Base-by-base conservation (phyloP, 2,888 invertebrate genomes). In the Parapristionchus giblindavisi region DNA sequence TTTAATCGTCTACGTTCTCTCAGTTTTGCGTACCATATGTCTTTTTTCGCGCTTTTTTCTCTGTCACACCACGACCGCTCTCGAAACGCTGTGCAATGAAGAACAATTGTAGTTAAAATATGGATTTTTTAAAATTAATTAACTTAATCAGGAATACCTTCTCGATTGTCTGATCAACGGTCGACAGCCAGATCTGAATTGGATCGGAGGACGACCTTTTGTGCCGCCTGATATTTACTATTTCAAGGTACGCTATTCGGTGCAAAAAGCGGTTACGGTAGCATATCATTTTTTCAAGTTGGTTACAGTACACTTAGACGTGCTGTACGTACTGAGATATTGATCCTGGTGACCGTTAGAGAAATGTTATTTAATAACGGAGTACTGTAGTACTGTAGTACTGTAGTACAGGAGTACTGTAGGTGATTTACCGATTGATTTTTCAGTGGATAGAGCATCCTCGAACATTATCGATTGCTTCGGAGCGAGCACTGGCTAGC, bases 171-270 rank as follows among this genome's bases (percentile, higher is more conserved):
- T 88, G 36, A 84, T 88, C 43, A 86, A 88, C 58, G 88, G 88
- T 21, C 80, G 86, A n/a, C 85, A 87, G 60, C 85, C 86, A 0
- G 82, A 84, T 65, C 66, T 84, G 80, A 85, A 85, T 74, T 87
- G 85, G 85, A 83, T 87, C 36, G 87, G 87, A n/a, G 86, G 85
- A 43, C 71, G 82, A 29, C 88, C 88, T 1, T 88, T 83, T 77
- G 85, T 88, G 11, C 88, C 88, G 11, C 84, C 84, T 6, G 88
- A 88, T 77, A 88, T 88, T 74, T 88, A 86, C 77, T 87, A 85
- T 70, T 87, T 87, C 81, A 87, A 87, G 68, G 78, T 78, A 17
- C 17, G 29, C n/a, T 29, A 27, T 27, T 24, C 43, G 43, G 43
- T 43, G 11, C 43, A 14, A 43, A 17, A 43, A 43, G 17, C 43